Evolutionary conservation across 2,888 invertebrate genomes (phyloP), one percentile per base, ranked within the genome.

Genomic region (Salpingus planirostris): DNA sequence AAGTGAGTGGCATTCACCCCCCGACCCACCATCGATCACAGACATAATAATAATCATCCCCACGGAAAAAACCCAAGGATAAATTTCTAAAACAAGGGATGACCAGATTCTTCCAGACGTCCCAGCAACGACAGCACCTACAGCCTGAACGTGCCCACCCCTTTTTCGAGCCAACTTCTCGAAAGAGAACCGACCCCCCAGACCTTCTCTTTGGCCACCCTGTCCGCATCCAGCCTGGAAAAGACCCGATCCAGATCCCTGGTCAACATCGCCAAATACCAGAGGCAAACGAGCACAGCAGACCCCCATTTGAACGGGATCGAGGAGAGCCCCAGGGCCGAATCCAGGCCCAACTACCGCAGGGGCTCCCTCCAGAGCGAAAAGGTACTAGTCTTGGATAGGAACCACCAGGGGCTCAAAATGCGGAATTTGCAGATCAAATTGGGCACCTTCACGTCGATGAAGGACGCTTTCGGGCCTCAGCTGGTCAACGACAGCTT

Each of bases 391-490:
- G n/a, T n/a, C n/a, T 15, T 13, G 14, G 24, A 11, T 2, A 12
- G 12, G 13, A 36, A 28, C 13, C 15, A 18, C 18, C 6, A 18
- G 18, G 6, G 6, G 18, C 8, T 18, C 18, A 7, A 7, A 18
- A 18, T 18, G 6, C 5, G 11, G 21, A 11, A 15, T 28, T 41
- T 43, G 12, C 25, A 53, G 50, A 33, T 43, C 4, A 46, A 36
- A 23, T n/a, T 40, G 4, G 38, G 24, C 28, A 52, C 42, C 36
- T 44, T 47, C 21, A 24, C 39, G 4, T 31, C 47, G 2, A 36
- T 52, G 3, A 59, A 57, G 31, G 68, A 67, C 36, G 70, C 70
- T 0, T 73, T 73, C 47, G 73, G 73, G 0, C 71, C 72, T 0
- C 68, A 66, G 44, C 52, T 71, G 8, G 58, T 28, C 8, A 42